These are phyloP conservation scores for Apaloderma vittatum DNA, from an alignment of 2,113 vertebrate species.

Conservation along the genomic window DNA sequence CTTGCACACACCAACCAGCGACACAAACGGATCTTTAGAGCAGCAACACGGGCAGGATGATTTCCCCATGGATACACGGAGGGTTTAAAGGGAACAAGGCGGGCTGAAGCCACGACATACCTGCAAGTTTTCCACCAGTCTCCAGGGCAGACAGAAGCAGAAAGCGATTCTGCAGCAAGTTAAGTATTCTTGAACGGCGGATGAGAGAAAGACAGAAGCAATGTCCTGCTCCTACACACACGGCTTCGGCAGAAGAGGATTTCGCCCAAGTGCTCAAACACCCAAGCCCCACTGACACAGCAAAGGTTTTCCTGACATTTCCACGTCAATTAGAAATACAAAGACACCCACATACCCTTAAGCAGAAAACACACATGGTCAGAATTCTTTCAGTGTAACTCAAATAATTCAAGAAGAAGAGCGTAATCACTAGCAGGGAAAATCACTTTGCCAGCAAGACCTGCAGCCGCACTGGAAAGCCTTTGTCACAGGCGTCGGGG, in stretches of 20 bases:
- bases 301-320: not conserved
- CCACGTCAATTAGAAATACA: not conserved
- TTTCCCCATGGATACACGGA: not conserved
- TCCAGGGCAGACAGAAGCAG: not conserved
- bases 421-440: not conserved
- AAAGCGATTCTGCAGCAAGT: not conserved
- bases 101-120: not conserved
- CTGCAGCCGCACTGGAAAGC: not conserved
- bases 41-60: not conserved
- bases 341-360: fast-evolving
- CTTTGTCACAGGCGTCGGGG: not conserved
- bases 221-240: not conserved
- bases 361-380: fast-evolving
- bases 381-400: not conserved
- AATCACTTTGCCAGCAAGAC: not conserved
- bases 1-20: not conserved
- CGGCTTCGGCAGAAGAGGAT: not conserved
- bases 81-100: not conserved
- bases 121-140: not conserved
- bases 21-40: not conserved
- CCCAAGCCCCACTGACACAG: not conserved
- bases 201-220: not conserved
- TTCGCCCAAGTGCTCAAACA: not conserved
- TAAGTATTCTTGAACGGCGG: not conserved
- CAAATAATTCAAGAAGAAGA: not conserved